phyloP scores from a whole-genome alignment of 2,888 invertebrate species.

The Oligia latruncula region DNA sequence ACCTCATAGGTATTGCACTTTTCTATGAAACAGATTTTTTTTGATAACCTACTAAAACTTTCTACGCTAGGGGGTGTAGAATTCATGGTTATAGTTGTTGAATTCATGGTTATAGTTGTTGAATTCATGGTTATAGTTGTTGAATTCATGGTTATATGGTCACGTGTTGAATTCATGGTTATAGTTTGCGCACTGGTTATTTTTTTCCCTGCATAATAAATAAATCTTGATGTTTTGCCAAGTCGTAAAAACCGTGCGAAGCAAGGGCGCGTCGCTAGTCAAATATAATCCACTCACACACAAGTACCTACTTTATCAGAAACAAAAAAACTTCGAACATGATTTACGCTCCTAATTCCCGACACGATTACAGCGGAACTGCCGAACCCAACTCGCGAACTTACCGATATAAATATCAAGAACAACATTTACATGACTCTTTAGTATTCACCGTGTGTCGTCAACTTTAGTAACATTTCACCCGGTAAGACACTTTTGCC shows the following conservation, averaged over 20 bases:
- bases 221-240: background rate
- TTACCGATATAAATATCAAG: slow-evolving; percentile 78
- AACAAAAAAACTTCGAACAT: slow-evolving; percentile 68
- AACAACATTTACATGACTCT: slow-evolving; percentile 80
- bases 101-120: background rate
- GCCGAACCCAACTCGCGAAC: slow-evolving; percentile 71
- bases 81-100: background rate
- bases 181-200: background rate
- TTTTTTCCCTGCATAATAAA: background rate
- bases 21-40: background rate
- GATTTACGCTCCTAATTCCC: slow-evolving; percentile 73
- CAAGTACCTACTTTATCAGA: slow-evolving; percentile 54
- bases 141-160: background rate
- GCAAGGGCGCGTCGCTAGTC: background rate
- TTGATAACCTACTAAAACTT: background rate
- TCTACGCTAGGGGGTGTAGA: too few species aligned
- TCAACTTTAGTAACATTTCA: slow-evolving; percentile 82
- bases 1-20: background rate
- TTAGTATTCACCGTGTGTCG: slow-evolving; percentile 79
- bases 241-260: background rate
- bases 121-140: too few species aligned
- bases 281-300: slow-evolving; percentile 63
- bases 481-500: slow-evolving; percentile 78
- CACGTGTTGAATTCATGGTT: too few species aligned
- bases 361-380: slow-evolving; percentile 68